Evolutionary conservation across 30 jellyfish, hydroid and myxozoan species (phyloP).

Genomic region (Mastigias papua): DNA sequence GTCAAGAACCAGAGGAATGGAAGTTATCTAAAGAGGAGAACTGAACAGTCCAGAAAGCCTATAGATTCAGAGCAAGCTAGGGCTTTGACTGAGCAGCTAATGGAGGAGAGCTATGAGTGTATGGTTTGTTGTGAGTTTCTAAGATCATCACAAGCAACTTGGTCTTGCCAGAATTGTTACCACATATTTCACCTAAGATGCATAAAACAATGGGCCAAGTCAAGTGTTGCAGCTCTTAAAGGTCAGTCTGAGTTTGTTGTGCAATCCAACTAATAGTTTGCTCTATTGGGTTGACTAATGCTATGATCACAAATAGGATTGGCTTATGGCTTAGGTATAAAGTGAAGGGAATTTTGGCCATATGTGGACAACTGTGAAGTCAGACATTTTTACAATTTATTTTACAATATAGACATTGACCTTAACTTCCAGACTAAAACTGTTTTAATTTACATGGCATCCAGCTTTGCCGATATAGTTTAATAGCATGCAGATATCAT

Average conservation of each 20-base stretch:
- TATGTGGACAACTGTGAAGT: too few species aligned
- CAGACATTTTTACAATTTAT: too few species aligned
- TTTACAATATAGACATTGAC: too few species aligned
- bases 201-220: slow-evolving; percentile 89
- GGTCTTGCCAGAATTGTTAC: slow-evolving; percentile 95
- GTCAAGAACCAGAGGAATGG: not conserved
- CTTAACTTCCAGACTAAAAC: too few species aligned
- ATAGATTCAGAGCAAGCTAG: slow-evolving; percentile 97
- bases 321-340: too few species aligned
- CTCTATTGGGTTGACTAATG: not conserved
- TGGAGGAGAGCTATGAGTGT: slow-evolving; percentile 93
- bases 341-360: too few species aligned
- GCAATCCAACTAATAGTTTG: not conserved
- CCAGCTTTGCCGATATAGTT: too few species aligned
- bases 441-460: too few species aligned
- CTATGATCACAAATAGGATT: too few species aligned
- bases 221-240: slow-evolving; percentile 77
- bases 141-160: slow-evolving; percentile 74
- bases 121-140: slow-evolving; percentile 97
- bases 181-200: slow-evolving; percentile 94
- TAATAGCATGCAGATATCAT: too few species aligned
- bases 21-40: not conserved
- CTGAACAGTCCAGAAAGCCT: slow-evolving; percentile 21
- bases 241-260: slow-evolving; percentile 24
- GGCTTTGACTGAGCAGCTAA: slow-evolving; percentile 79